These are phyloP conservation scores for Crossoptilon crossoptilon DNA, from an alignment of 2,797 vertebrate genomes.

Conservation along the genomic window DNA sequence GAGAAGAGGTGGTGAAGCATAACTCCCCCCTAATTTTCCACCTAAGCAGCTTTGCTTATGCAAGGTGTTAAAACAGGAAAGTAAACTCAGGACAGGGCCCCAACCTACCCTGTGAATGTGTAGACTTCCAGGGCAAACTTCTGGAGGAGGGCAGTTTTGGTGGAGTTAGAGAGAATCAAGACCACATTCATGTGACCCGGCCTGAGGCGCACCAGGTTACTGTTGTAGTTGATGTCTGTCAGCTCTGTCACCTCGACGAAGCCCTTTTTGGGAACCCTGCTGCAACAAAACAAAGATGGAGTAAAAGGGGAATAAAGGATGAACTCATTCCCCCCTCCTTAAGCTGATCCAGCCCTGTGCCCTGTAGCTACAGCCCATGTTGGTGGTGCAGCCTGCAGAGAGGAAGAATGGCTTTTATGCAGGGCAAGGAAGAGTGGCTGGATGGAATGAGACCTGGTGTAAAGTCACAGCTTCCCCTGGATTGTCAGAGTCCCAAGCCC, in stretches of 20 bases:
- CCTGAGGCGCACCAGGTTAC: conserved; percentile 94
- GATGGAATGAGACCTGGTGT: background rate
- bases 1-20: accelerated
- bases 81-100: background rate
- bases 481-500: background rate
- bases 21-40: accelerated
- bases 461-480: background rate
- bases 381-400: background rate
- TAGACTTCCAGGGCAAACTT: conserved; percentile 97
- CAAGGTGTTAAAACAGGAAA: background rate
- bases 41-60: background rate
- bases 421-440: background rate
- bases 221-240: conserved; percentile 94
- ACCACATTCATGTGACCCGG: conserved; percentile 98
- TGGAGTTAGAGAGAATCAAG: conserved; percentile 90
- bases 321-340: accelerated
- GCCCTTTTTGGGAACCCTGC: conserved; percentile 91
- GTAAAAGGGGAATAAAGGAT: background rate
- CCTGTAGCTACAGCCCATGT: background rate
- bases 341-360: accelerated
- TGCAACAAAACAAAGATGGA: background rate
- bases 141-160: conserved; percentile 94
- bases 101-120: conserved; percentile 91
- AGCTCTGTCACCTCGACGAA: conserved; percentile 98
- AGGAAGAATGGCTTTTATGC: background rate